Conservation (phyloP, 1,140 invertebrate species). For the Drosophila teissieri region DNA sequence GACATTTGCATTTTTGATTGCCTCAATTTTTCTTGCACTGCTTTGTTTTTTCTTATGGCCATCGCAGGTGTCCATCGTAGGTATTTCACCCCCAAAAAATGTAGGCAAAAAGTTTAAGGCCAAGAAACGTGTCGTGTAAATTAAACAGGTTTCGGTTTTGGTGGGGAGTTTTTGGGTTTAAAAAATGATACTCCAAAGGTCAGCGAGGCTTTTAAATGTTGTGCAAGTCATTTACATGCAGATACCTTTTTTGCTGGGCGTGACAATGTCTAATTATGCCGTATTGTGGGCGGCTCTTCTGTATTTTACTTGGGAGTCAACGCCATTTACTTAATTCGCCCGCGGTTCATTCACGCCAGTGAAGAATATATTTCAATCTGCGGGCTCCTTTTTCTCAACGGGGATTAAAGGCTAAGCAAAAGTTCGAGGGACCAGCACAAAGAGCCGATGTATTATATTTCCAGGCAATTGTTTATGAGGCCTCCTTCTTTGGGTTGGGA, state of each 20-base stretch:
- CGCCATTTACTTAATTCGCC: slow-evolving; percentile 59
- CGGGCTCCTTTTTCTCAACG: slow-evolving; percentile 27
- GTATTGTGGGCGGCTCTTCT: slow-evolving; percentile 18
- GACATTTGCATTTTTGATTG: slow-evolving; percentile 80
- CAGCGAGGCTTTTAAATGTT: slow-evolving; percentile 57
- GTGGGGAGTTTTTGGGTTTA: slow-evolving; percentile 12
- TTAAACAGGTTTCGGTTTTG: slow-evolving; percentile 49
- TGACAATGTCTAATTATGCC: slow-evolving; percentile 69
- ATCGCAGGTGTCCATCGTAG: slow-evolving; percentile 1
- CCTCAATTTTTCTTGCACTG: slow-evolving; percentile 68
- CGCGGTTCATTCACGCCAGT: slow-evolving; percentile 14
- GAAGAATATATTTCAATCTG: slow-evolving; percentile 47
- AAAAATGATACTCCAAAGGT: slow-evolving; percentile 50
- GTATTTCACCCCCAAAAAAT: neutral
- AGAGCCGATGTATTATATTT: slow-evolving; percentile 51
- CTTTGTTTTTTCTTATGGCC: slow-evolving; percentile 46
- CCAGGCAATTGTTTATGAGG: slow-evolving; percentile 60
- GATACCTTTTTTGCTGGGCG: slow-evolving; percentile 27
- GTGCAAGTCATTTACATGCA: slow-evolving; percentile 64
- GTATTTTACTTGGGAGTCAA: slow-evolving; percentile 34
- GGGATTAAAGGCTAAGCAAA: slow-evolving; percentile 32
- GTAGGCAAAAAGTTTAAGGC: slow-evolving; percentile 12
- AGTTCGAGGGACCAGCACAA: slow-evolving; percentile 50
- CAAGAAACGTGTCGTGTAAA: slow-evolving; percentile 66
- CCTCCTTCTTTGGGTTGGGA: neutral